Conservation (phyloP, 2,797 vertebrate genomes). For the Brachyrhaphis roseni region DNA sequence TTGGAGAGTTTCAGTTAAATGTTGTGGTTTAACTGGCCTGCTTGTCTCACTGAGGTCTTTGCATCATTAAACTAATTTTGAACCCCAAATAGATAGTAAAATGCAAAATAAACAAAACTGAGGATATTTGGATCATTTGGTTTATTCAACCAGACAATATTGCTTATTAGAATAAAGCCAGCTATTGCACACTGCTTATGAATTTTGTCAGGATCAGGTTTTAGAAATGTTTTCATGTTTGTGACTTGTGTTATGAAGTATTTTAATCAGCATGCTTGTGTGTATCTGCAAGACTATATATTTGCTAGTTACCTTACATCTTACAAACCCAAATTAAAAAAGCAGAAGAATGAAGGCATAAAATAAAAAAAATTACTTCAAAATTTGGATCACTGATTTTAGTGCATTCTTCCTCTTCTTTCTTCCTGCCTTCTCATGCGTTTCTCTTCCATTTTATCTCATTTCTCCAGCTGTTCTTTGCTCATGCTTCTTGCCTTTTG, state of each 20-base stretch:
- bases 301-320: constrained; percentile 27
- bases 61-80: constrained; percentile 26
- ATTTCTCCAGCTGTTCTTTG: constrained; percentile 24
- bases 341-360: constrained; percentile 30
- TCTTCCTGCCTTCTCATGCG: constrained; percentile 25
- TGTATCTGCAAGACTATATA: constrained; percentile 6
- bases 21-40: constrained; percentile 25
- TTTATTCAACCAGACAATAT: constrained; percentile 19
- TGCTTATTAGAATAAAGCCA: background rate
- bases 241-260: constrained; percentile 10
- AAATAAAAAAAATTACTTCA: constrained; percentile 44
- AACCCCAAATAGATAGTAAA: constrained; percentile 6
- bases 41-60: constrained; percentile 20
- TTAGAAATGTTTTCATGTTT: constrained; percentile 15
- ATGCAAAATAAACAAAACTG: background rate
- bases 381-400: constrained; percentile 27
- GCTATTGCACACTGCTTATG: background rate
- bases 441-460: constrained; percentile 14
- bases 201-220: background rate
- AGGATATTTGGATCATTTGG: constrained; percentile 26
- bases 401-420: constrained; percentile 22
- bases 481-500: constrained; percentile 33
- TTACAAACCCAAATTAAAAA: constrained; percentile 28
- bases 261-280: background rate
- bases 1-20: constrained; percentile 37